Base-by-base conservation (phyloP, 1,140 invertebrate species). In the Augochlora pura region DNA sequence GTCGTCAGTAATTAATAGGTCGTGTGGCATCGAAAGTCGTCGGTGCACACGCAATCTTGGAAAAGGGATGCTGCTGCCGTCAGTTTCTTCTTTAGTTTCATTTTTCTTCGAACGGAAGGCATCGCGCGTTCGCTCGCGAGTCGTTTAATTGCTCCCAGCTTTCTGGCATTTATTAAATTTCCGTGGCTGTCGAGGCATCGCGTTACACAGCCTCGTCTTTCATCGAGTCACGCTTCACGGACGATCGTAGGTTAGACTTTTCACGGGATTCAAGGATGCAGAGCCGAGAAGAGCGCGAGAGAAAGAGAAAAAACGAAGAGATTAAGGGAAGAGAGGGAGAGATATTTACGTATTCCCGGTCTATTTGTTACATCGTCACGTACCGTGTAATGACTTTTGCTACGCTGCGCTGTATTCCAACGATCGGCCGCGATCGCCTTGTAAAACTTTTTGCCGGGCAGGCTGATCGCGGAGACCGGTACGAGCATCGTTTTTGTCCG, bases 311-410 rank as follows among this genome's bases (percentile, higher is more conserved):
- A 10, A 46, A 25, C 57, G 52, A 32, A 4, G 4, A 4, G 4
- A 4, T 0, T 9, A 10, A 10, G 12, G 12, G 10, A 9, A 14
- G 42, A 46, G 42, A 46, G 14, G 12, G 42, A 46, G 38, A 65
- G 52, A 72, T 57, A 80, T 80, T 63, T 81, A 59, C 49, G 62
- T 82, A 78, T 82, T 46, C 63, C 42, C 76, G 76, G 76, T 78
- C 76, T 82, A 78, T 82, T 82, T 82, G 74, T 68, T 59, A 49
- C 52, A 54, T n/a, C 16, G 80, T 78, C 76, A 77, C 76, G 79
- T 77, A 70, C 49, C 79, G 57, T 75, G 78, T 80, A 80, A 80
- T 68, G 32, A 54, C 72, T 75, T 75, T 27, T 57, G n/a, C 46
- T 23, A n/a, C 27, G 39, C 21, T 25, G 21, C 2, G 21, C 18